Conservation (phyloP, 2,113 vertebrate genomes). For the Pungitius pungitius region DNA sequence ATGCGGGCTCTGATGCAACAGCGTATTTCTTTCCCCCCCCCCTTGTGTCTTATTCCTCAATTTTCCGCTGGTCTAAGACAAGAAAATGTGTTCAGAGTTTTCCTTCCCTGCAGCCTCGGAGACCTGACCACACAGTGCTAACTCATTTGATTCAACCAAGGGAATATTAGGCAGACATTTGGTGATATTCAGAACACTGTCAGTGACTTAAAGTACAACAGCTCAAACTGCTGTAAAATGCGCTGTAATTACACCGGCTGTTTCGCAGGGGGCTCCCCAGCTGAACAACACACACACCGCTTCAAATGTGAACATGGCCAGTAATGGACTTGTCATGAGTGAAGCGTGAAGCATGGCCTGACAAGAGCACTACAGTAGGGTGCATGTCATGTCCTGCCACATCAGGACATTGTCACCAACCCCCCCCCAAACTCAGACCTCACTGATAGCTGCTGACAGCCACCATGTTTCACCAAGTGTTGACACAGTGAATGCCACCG, state of each 20-base stretch:
- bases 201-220: slow-evolving; percentile 29
- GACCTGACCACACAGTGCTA: slow-evolving; percentile 12
- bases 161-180: slow-evolving; percentile 38
- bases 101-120: slow-evolving; percentile 20
- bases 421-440: slow-evolving; percentile 44
- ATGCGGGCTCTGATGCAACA: slow-evolving; percentile 17
- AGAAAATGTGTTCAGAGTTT: slow-evolving; percentile 26
- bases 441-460: slow-evolving; percentile 69
- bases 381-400: slow-evolving; percentile 70
- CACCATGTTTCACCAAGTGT: slow-evolving; percentile 70
- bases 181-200: slow-evolving; percentile 45
- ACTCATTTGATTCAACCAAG: slow-evolving; percentile 36
- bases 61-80: slow-evolving; percentile 29
- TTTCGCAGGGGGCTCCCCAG: slow-evolving; percentile 39
- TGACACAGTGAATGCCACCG: slow-evolving; percentile 63
- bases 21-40: background rate
- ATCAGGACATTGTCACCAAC: slow-evolving; percentile 61
- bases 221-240: slow-evolving; percentile 33
- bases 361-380: slow-evolving; percentile 66
- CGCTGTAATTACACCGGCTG: slow-evolving; percentile 42
- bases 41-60: background rate
- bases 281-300: slow-evolving; percentile 18
- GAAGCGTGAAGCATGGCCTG: slow-evolving; percentile 52
- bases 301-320: slow-evolving; percentile 46
- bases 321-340: slow-evolving; percentile 68